Conservation (phyloP, 2,888 invertebrate species). For the Acholoe squamosa region DNA sequence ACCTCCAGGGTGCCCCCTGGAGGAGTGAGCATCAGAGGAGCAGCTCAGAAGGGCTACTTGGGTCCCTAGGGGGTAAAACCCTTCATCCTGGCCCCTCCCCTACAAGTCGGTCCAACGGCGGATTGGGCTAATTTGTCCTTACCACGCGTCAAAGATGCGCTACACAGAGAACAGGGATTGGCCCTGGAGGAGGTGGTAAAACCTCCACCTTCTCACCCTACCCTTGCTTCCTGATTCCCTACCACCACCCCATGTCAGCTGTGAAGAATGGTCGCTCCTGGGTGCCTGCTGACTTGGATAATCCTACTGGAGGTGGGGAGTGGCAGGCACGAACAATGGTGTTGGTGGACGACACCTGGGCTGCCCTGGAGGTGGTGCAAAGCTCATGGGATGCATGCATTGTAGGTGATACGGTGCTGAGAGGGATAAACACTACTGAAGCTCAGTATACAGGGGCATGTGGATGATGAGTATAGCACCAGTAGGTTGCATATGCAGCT, state of each 20-base stretch:
- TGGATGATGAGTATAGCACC: background rate
- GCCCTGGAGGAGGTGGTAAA: slow-evolving; percentile 6
- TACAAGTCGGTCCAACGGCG: background rate
- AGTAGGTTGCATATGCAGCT: too few relatives aligned
- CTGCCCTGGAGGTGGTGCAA: background rate
- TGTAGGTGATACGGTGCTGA: background rate
- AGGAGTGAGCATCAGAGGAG: background rate
- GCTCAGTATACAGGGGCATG: background rate
- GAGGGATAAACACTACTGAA: background rate
- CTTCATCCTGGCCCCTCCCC: background rate
- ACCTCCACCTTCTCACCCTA: background rate
- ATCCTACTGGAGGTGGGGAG: background rate
- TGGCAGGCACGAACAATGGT: background rate
- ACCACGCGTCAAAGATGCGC: slow-evolving; percentile 29
- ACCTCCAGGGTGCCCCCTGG: slow-evolving; percentile 18
- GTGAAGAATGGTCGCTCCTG: slow-evolving; percentile 3
- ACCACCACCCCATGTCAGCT: background rate
- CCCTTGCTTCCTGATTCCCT: background rate
- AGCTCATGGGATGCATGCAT: background rate
- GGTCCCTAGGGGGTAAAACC: background rate
- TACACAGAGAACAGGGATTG: background rate
- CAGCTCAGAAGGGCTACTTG: background rate
- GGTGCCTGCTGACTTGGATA: background rate
- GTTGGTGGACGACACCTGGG: background rate
- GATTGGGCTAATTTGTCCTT: slow-evolving; percentile 32